These are phyloP conservation scores for Halictus quadricinctus DNA, from an alignment of 2,888 invertebrate species.

Conservation along the genomic window DNA sequence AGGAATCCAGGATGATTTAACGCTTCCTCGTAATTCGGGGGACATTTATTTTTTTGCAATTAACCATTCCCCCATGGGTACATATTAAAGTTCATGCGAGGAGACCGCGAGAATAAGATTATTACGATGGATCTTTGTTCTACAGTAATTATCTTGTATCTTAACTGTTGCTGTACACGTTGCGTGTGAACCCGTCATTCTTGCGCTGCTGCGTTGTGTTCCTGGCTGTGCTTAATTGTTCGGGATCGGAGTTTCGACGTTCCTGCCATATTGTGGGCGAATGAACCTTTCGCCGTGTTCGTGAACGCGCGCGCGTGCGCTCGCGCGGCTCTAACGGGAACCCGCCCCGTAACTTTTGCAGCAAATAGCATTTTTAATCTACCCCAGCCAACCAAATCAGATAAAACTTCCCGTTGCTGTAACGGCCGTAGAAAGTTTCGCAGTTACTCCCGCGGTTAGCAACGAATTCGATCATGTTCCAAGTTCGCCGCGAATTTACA, in stretches of 20 bases:
- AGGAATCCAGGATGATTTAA: background rate
- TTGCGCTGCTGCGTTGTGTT: background rate
- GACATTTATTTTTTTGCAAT: background rate
- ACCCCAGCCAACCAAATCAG: conserved; percentile 14
- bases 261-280: background rate
- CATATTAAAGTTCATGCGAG: background rate
- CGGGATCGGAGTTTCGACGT: conserved; percentile 15
- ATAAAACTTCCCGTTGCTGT: conserved; percentile 35
- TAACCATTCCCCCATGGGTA: background rate
- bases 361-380: conserved; percentile 48
- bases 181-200: conserved; percentile 22
- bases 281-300: conserved; percentile 3
- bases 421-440: conserved; percentile 6
- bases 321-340: conserved; percentile 11
- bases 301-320: background rate
- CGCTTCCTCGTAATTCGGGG: background rate
- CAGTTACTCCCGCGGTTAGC: conserved; percentile 21
- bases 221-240: conserved; percentile 16
- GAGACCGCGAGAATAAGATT: conserved; percentile 1
- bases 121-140: conserved; percentile 22
- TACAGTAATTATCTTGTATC: conserved; percentile 9
- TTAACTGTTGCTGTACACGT: conserved; percentile 16
- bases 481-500: conserved; percentile 32
- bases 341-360: conserved; percentile 29
- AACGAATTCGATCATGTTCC: conserved; percentile 29